Evolutionary conservation across 92 coral and sea anemone species (phyloP), one percentile per base, ranked within the genome.

Genomic region (Actinernus sp.): DNA sequence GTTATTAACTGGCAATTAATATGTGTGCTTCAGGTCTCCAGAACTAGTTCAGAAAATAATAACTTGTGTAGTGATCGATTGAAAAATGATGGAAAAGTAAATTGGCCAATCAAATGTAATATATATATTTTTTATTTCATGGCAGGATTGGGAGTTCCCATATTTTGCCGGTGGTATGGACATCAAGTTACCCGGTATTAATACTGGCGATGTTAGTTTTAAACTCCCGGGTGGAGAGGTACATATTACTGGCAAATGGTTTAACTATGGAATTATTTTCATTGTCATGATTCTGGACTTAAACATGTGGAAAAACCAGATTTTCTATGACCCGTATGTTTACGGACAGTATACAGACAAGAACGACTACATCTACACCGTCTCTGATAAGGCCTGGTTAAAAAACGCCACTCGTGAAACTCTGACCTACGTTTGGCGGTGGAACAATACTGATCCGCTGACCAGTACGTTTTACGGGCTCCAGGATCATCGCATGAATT

Each of bases 291-390:
- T 90, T 26, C 89, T 90, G 1, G 97, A 90, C 58, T 55, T 90
- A 10, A 90, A 90, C 79, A 90, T 90, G 97, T 90, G 97, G 97
- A 90, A 90, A 60, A 90, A 90, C 59, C 97, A 90, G 37, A 90
- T 90, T 26, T 90, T 85, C 56, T 90, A 90, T 59, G 80, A 76
- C 17, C 97, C 97, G 5, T 85, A 54, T 36, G 53, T 43, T 26
- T 90, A 85, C 61, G 97, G 97, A 0, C 97, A 90, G 39, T 90
- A 90, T 37, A 83, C 84, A 0, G 97, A 90, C 48, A 62, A 49
- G 13, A 61, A 71, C 25, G 72, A 73, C 18, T 86, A 90, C 58
- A 81, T 90, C 37, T 76, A 58, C 51, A 71, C 97, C 0, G 89
- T 90, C 5, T 19, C 79, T 17, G 81, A 86, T 45, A 74, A 83